Evolutionary conservation across 2,888 invertebrate genomes (phyloP).

Genomic region (Nephrocerus scutellatus): DNA sequence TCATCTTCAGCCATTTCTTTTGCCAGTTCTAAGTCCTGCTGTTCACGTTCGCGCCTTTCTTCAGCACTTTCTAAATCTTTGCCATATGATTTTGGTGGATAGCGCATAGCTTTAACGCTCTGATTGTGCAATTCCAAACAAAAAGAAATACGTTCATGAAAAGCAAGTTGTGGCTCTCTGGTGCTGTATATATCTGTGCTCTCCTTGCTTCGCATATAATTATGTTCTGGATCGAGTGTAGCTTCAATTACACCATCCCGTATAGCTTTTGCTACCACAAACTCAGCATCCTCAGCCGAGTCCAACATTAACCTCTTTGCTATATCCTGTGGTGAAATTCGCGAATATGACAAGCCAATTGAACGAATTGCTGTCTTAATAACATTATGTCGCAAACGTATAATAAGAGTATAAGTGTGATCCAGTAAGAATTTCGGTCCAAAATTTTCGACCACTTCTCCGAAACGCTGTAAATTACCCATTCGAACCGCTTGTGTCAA

Average conservation of each 20-base stretch:
- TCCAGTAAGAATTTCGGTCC: conserved; percentile 88
- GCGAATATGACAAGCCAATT: conserved; percentile 92
- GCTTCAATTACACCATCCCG: conserved; percentile 98
- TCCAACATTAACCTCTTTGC: conserved; percentile 89
- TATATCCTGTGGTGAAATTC: conserved; percentile 92
- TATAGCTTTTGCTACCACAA: conserved; percentile 96
- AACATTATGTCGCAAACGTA: conserved; percentile 94
- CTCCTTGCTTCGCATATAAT: conserved; percentile 96
- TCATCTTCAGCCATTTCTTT: conserved; percentile 99
- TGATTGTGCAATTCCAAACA: conserved; percentile 97
- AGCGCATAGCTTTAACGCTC: conserved; percentile 98
- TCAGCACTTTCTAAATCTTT: conserved; percentile 97
- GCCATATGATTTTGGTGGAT: conserved; percentile 97
- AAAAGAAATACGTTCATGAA: conserved; percentile 94
- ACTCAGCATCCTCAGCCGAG: conserved; percentile 96
- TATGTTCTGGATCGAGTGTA: conserved; percentile 88
- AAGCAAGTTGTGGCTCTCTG: conserved; percentile 89
- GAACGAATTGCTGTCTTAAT: conserved; percentile 97
- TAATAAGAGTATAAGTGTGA: conserved; percentile 91
- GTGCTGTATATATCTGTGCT: conserved; percentile 96
- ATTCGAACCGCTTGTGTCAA: conserved; percentile 93
- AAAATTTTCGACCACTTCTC: conserved; percentile 85
- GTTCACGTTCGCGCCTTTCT: conserved; percentile 90
- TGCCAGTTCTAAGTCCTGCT: conserved; percentile 97
- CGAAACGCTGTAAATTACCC: conserved; percentile 90